Conservation (phyloP, 2,888 invertebrate species). For the Agonopterix heracliana region DNA sequence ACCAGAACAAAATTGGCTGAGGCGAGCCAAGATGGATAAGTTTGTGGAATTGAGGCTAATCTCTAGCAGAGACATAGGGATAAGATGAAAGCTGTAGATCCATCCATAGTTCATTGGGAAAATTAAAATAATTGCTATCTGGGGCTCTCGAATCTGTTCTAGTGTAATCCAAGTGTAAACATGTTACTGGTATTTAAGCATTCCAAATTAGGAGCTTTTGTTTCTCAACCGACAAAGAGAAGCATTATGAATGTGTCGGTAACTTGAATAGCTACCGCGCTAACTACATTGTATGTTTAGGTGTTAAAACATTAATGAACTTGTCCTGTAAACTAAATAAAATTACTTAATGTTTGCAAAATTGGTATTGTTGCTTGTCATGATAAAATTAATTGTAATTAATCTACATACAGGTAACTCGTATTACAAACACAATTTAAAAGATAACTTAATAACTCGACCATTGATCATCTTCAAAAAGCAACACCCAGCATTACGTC, state of each 20-base stretch:
- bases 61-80: too few relatives aligned
- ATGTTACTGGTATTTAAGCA: conserved; percentile 16
- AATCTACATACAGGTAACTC: not conserved
- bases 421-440: not conserved
- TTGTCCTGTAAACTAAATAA: not conserved
- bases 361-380: not conserved
- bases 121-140: too few relatives aligned
- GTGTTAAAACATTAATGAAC: too few relatives aligned
- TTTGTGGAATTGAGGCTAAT: too few relatives aligned
- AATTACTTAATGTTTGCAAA: not conserved
- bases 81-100: too few relatives aligned
- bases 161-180: too few relatives aligned
- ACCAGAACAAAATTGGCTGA: too few relatives aligned
- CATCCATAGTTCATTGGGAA: too few relatives aligned
- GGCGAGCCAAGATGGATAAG: too few relatives aligned
- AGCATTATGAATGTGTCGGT: not conserved
- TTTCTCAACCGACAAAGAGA: conserved; percentile 18
- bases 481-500: conserved; percentile 41
- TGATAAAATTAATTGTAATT: not conserved
- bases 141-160: too few relatives aligned
- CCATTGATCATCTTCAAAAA: conserved; percentile 23
- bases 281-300: not conserved
- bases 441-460: conserved; percentile 5
- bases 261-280: not conserved
- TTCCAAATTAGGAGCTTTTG: conserved; percentile 37